Evolutionary conservation across 2,113 vertebrate genomes (phyloP), one percentile per base, ranked within the genome.

Genomic region (Pelmatolapia mariae): DNA sequence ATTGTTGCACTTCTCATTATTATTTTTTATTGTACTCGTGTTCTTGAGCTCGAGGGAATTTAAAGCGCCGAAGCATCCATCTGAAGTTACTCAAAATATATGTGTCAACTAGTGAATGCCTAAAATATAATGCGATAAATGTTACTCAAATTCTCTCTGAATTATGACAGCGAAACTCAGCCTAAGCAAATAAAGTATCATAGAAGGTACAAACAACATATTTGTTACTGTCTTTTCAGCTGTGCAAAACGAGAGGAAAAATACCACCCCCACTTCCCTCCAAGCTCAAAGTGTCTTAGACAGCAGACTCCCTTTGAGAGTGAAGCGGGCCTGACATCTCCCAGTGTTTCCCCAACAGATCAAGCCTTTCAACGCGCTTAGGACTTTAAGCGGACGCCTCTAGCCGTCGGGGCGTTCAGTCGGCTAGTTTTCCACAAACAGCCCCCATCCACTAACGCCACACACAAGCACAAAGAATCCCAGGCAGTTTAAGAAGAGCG

Each of bases 301-400:
- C 87, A 86, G 89, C 87, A 86, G 83, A 86, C 83, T 93, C 82
- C 87, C 88, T 91, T 88, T 93, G 89, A 93, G 91, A 84, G 85
- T 16, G 83, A 89, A 94, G 85, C 89, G 29, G 85, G 90, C 86
- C 91, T 94, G 94, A 94, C 90, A 89, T 93, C 91, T 94, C 90
- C 61, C 82, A 93, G 93, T 90, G 91, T 94, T 92, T 92, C 87
- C 93, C 86, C 89, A 80, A 90, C 89, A 91, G 91, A 93, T 93
- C 90, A 89, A 93, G 91, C 88, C 82, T 93, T 94, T 94, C 87
- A 94, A 93, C 89, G 79, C 86, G 85, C 90, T 80, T 54, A 85
- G 90, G 91, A 87, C 92, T 94, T 88, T 88, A 86, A 93, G 92
- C 73, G 63, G 91, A 94, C 45, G 92, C 91, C 89, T 91, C 57